Percentiles rank a stretch among this genome's conserved stretches.
These are phyloP conservation scores for Zaprionus bogoriensis DNA, from an alignment of 2,888 invertebrate genomes.

Conservation along the genomic window DNA sequence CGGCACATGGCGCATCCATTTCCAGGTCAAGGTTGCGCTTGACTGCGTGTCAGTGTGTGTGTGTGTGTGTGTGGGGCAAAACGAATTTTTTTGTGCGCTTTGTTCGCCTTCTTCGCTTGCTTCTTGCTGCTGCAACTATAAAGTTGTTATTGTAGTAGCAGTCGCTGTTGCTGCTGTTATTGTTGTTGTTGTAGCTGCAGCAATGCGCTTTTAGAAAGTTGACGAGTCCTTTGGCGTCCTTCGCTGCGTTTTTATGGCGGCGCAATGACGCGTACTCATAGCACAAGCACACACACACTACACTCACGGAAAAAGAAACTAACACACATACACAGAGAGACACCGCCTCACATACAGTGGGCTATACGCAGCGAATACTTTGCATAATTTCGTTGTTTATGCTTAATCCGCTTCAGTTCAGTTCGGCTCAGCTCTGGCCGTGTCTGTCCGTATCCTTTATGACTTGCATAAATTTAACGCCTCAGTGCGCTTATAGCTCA, in stretches of 20 bases:
- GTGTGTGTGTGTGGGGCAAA: conserved; percentile 4
- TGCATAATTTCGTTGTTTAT: conserved; percentile 65
- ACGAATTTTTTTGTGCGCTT: conserved; percentile 16
- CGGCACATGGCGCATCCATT: conserved; percentile 64
- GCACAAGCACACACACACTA: conserved; percentile 7
- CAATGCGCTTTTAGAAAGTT: conserved; percentile 74
- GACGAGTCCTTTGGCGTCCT: conserved; percentile 61
- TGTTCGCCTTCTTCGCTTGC: not conserved
- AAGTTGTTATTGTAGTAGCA: not conserved
- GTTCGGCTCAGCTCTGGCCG: conserved; percentile 6
- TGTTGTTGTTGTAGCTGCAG: conserved; percentile 25
- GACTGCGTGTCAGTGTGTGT: conserved; percentile 25
- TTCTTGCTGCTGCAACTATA: not conserved
- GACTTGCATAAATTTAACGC: conserved; percentile 64
- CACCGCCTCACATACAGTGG: not conserved
- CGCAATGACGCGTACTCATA: conserved; percentile 44
- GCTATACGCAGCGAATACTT: conserved; percentile 37
- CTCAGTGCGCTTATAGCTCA: conserved; percentile 42
- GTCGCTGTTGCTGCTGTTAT: not conserved
- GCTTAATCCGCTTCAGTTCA: conserved; percentile 31
- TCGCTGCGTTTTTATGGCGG: conserved; percentile 40
- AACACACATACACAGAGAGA: conserved; percentile 1
- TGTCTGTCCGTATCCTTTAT: conserved; percentile 29
- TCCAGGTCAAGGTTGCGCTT: conserved; percentile 82
- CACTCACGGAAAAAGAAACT: conserved; percentile 6